Conservation (phyloP, 1,140 invertebrate genomes). For the Triops cancriformis region DNA sequence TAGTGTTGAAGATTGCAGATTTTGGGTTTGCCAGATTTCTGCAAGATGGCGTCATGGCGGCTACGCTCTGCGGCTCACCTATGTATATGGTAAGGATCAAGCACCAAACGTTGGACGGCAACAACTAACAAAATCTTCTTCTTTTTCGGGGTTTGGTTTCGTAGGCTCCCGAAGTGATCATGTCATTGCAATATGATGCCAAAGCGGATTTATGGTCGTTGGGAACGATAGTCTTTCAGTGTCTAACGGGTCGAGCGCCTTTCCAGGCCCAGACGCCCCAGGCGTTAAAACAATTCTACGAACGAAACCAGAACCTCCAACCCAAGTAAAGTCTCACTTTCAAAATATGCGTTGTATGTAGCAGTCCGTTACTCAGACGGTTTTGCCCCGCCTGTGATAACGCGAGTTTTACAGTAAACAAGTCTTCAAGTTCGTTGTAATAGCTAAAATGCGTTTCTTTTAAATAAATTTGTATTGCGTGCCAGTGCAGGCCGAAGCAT, state of each 20-base stretch:
- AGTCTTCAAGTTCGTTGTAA: too few species aligned
- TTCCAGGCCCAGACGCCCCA: conserved; percentile 98
- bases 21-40: conserved; percentile 99
- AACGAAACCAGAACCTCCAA: conserved; percentile 87
- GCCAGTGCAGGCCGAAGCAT: too few species aligned
- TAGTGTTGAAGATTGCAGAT: conserved; percentile 94
- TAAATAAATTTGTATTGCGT: too few species aligned
- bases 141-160: conserved; percentile 30
- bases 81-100: conserved; percentile 92
- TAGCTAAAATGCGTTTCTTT: too few species aligned
- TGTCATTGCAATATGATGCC: conserved; percentile 97
- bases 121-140: too few species aligned
- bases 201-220: conserved; percentile 99
- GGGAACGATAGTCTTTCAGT: conserved; percentile 98
- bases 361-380: neutral
- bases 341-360: neutral
- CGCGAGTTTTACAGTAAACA: too few species aligned
- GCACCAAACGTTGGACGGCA: too few species aligned
- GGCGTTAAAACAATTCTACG: conserved; percentile 93
- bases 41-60: conserved; percentile 98
- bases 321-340: conserved; percentile 65
- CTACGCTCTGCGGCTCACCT: conserved; percentile 96
- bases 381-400: too few species aligned
- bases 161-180: conserved; percentile 96
- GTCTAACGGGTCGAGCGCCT: conserved; percentile 94